phyloP scores from a whole-genome alignment of 2,113 vertebrate species.

The Morphnarchus princeps region DNA sequence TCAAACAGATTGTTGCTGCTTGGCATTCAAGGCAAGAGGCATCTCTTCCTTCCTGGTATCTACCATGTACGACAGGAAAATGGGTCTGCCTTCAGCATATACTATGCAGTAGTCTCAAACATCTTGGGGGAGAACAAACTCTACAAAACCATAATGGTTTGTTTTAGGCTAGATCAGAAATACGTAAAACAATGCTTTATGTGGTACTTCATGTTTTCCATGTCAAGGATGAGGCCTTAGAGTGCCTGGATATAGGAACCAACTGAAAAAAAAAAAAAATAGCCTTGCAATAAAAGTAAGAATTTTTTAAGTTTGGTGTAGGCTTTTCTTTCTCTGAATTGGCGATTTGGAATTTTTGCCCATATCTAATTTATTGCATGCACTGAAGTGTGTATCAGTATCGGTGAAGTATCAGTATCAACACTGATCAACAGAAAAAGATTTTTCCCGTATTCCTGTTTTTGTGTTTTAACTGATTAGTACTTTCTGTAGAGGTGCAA shows the following conservation, averaged over 20 bases:
- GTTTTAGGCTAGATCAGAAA: neutral
- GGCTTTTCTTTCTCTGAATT: neutral
- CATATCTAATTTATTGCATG: neutral
- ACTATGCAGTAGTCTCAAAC: neutral
- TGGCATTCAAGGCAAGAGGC: neutral
- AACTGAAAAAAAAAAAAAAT: neutral
- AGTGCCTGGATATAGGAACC: neutral
- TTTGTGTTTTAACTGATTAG: neutral
- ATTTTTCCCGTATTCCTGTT: neutral
- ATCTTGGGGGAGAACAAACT: neutral
- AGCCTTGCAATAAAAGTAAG: neutral
- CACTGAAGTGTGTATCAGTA: neutral
- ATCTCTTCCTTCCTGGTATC: neutral
- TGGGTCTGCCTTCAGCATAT: neutral
- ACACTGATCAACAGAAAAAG: neutral
- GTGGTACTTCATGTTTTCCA: neutral
- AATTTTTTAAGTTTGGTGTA: neutral
- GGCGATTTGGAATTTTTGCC: neutral
- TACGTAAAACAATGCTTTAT: neutral
- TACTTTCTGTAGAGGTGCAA: neutral
- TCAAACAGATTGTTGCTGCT: neutral
- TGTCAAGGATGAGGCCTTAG: neutral
- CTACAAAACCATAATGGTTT: neutral
- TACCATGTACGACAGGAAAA: neutral
- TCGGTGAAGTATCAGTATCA: neutral